These are phyloP conservation scores for Agapornis roseicollis DNA, from an alignment of 2,113 vertebrate genomes.

Conservation along the genomic window DNA sequence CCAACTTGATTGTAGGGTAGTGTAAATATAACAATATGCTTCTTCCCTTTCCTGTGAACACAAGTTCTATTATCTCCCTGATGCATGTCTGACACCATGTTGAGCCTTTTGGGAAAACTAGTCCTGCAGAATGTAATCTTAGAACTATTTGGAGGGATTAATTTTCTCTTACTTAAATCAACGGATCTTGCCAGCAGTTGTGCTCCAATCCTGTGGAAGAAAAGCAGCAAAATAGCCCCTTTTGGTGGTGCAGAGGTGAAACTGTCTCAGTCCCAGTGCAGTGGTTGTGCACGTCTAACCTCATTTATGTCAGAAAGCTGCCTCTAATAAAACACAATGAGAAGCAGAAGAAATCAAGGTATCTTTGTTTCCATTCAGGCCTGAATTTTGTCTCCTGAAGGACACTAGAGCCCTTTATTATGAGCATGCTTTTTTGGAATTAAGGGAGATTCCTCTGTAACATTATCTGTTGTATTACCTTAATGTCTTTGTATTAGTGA, in stretches of 20 bases:
- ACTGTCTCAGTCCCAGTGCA: rapidly evolving
- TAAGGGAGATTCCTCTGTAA: not conserved
- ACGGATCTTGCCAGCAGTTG: rapidly evolving
- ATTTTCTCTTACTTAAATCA: not conserved
- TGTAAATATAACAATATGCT: not conserved
- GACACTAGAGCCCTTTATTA: not conserved
- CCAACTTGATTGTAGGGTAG: not conserved
- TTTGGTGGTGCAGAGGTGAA: not conserved
- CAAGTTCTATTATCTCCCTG: not conserved
- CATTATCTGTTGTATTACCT: not conserved
- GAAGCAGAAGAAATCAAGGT: not conserved
- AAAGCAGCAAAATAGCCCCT: not conserved
- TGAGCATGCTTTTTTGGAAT: not conserved
- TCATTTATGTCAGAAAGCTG: not conserved
- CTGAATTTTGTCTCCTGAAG: not conserved
- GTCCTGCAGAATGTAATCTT: not conserved
- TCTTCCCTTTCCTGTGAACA: not conserved
- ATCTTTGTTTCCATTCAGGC: not conserved
- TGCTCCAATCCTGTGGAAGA: not conserved
- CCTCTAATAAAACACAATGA: not conserved
- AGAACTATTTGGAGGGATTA: not conserved
- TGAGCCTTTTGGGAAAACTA: not conserved
- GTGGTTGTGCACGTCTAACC: not conserved
- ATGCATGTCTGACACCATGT: not conserved
- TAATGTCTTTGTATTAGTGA: not conserved